Evolutionary conservation across 2,797 vertebrate species (phyloP).

Genomic region (Leptatherina wallacei): DNA sequence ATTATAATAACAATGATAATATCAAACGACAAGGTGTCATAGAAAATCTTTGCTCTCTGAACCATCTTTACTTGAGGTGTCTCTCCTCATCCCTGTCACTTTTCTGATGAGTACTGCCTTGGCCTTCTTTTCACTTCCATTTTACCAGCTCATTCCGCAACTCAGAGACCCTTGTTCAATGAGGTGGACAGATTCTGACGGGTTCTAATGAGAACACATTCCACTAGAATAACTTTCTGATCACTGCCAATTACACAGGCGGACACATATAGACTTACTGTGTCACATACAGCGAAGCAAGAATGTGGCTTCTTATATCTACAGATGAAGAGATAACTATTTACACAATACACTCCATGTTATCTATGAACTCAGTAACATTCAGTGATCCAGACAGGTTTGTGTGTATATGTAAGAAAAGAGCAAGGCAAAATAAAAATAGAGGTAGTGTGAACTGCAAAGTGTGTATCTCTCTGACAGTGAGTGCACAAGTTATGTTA

Average conservation of each 20-base stretch:
- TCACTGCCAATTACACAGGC: conserved; percentile 15
- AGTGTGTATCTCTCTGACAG: conserved; percentile 10
- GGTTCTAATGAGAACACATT: conserved; percentile 75
- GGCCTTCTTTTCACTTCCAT: conserved; percentile 25
- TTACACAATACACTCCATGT: neutral
- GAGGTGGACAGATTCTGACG: conserved; percentile 59
- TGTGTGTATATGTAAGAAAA: neutral
- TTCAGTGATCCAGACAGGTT: neutral
- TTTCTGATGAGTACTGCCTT: conserved; percentile 38
- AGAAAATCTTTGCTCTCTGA: conserved; percentile 27
- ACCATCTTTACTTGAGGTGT: conserved; percentile 42
- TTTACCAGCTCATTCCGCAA: conserved; percentile 29
- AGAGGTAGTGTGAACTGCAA: conserved; percentile 1
- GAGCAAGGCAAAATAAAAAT: neutral
- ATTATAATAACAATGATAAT: conserved; percentile 53
- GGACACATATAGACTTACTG: conserved; percentile 1
- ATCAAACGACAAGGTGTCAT: conserved; percentile 49
- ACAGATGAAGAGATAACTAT: conserved; percentile 17
- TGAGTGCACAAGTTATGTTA: conserved; percentile 27
- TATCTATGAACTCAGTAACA: conserved; percentile 7
- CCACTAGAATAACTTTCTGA: conserved; percentile 67
- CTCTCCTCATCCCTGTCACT: conserved; percentile 50
- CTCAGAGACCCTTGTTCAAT: conserved; percentile 43
- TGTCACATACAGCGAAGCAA: conserved; percentile 2
- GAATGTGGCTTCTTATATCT: conserved; percentile 11